Base-by-base conservation (phyloP, 2,888 invertebrate species). In the Acleris literana region DNA sequence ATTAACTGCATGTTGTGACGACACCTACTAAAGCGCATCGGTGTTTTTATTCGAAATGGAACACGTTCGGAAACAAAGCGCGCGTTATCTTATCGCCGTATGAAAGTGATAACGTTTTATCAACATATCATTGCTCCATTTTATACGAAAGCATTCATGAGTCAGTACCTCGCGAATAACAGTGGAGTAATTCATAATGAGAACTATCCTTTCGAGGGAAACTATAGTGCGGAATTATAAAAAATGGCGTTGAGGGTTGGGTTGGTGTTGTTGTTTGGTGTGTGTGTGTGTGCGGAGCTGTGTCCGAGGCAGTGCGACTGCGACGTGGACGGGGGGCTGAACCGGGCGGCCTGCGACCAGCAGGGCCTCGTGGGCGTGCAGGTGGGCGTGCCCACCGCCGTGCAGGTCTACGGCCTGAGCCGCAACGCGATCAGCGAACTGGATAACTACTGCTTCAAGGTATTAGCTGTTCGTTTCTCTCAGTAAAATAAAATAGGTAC, bases 401-500 rank as follows among this genome's bases (percentile, higher is more conserved):
- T 94, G 39, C 93, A 95, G 83, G 85, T 94, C 53, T 92, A 95
- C 69, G 94, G 94, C 81, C 84, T 95, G 69, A 94, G 93, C 72
- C 89, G 93, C 71, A 95, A 95, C 83, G 93, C 90, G 74, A 94
- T 95, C 70, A 94, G 93, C 72, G 93, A 93, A 72, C 81, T 95
- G 77, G 94, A 94, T 67, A 93, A 94, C 76, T 92, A 90, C 74
- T 93, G 93, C 81, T 95, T 95, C 78, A 86, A 92, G 92, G 95
- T 95, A 83, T 33, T 33, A 33, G 0, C 33, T 29, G 7, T 29
- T 25, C 6, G 25, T 25, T 25, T 5, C 3, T 22, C 22, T 22
- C 22, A 22, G 6, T 25, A 25, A 86, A 22, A 3, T 25, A 74
- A 68, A 17, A 5, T 9, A 25, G 7, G 13, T 33, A 51, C 3